Evolutionary conservation across 2,113 vertebrate genomes (phyloP).

Genomic region (Dicrurus megarhynchus): DNA sequence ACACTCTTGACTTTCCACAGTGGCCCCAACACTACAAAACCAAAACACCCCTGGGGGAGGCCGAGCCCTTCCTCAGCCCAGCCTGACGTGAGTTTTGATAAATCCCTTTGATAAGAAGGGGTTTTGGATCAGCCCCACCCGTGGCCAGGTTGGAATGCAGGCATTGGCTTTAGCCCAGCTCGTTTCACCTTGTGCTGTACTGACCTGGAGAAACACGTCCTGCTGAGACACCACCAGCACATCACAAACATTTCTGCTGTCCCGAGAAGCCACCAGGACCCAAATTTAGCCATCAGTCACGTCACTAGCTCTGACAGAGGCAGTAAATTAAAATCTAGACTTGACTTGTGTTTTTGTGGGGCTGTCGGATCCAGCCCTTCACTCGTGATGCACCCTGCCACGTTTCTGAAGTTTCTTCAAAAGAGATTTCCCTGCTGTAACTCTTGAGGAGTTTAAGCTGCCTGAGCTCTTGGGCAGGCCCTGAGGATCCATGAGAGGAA

Average conservation of each 20-base stretch:
- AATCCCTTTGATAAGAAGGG: background rate
- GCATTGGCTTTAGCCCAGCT: background rate
- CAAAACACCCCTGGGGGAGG: background rate
- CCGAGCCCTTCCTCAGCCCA: background rate
- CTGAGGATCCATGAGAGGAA: background rate
- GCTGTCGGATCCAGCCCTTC: fast-evolving
- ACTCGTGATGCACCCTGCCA: background rate
- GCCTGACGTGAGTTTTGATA: background rate
- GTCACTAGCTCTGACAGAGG: background rate
- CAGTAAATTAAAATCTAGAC: background rate
- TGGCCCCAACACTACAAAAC: background rate
- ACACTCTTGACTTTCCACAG: background rate
- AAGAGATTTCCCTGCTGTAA: background rate
- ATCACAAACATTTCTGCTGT: background rate
- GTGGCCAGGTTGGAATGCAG: fast-evolving
- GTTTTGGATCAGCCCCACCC: background rate
- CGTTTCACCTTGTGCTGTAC: background rate
- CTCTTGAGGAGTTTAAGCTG: background rate
- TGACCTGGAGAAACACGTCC: background rate
- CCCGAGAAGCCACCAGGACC: background rate
- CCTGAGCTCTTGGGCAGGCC: background rate
- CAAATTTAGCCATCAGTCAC: background rate
- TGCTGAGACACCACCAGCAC: background rate
- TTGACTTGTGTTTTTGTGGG: background rate
- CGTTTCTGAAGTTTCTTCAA: background rate